Evolutionary conservation across 2,113 vertebrate genomes (phyloP).

Genomic region (Oreochromis niloticus): DNA sequence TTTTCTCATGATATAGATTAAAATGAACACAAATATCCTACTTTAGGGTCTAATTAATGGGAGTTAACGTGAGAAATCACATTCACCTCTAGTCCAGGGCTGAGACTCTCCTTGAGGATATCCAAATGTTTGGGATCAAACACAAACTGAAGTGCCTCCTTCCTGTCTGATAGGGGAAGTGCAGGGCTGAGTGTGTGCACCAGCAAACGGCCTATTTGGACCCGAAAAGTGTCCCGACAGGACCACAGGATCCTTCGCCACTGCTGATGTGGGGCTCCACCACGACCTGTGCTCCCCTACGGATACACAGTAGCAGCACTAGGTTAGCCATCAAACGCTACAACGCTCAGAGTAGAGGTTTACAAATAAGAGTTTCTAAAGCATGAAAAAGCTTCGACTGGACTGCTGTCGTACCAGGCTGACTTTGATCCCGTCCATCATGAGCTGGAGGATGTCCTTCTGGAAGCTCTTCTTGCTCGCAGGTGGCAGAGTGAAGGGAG

Average conservation of each 20-base stretch:
- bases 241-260: conserved; percentile 87
- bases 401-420: conserved; percentile 67
- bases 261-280: conserved; percentile 78
- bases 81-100: conserved; percentile 83
- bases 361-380: neutral
- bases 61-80: neutral
- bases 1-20: neutral
- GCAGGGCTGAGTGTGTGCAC: conserved; percentile 85
- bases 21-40: neutral
- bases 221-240: conserved; percentile 87
- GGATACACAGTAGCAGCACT: neutral
- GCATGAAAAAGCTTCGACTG: neutral
- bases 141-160: conserved; percentile 82
- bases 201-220: conserved; percentile 87
- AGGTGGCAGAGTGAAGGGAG: conserved; percentile 69
- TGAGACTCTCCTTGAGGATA: conserved; percentile 90
- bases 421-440: conserved; percentile 88
- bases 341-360: neutral
- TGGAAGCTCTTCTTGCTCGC: conserved; percentile 82
- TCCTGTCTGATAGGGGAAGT: conserved; percentile 77
- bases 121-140: conserved; percentile 82
- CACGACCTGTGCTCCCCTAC: conserved; percentile 74
- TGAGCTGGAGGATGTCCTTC: conserved; percentile 84
- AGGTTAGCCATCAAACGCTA: neutral
- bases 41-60: neutral